phyloP scores from a whole-genome alignment of 2,888 invertebrate genomes.

The Cremastobaeus sp. region DNA sequence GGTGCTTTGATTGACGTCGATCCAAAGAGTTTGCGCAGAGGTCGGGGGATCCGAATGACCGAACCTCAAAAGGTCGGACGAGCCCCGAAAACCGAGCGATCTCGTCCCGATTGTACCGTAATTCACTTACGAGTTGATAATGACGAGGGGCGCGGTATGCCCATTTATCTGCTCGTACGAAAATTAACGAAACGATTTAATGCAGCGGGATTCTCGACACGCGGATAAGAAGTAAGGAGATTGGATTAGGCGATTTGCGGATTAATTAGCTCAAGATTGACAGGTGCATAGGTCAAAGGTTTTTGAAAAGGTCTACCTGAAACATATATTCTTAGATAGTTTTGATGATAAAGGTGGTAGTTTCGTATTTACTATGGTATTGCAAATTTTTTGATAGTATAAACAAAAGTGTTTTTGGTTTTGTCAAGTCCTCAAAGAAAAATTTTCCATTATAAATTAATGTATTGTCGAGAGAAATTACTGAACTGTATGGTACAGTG shows the following conservation, averaged over 20 bases:
- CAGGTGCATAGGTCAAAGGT: conserved; percentile 6
- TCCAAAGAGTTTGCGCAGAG: conserved; percentile 54
- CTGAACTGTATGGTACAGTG: no score
- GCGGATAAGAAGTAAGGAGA: neutral
- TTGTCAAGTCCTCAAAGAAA: no score
- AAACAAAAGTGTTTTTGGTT: no score
- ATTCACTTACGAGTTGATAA: conserved; percentile 78
- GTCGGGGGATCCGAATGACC: conserved; percentile 64
- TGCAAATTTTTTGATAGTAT: neutral
- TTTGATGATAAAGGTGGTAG: no score
- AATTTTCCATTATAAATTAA: no score
- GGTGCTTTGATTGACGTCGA: conserved; percentile 49
- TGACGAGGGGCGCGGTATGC: conserved; percentile 71
- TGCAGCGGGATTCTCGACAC: conserved; percentile 8
- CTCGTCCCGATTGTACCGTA: conserved; percentile 76
- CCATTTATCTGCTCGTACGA: conserved; percentile 69
- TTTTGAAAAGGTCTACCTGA: no score
- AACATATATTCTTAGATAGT: no score
- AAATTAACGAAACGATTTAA: conserved; percentile 50
- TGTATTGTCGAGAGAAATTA: no score
- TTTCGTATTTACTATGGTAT: neutral
- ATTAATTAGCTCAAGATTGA: conserved; percentile 3
- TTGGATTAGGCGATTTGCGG: conserved; percentile 1
- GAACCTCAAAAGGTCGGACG: conserved; percentile 73
- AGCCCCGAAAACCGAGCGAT: conserved; percentile 71